These are phyloP conservation scores for Neelides sp. DNA, from an alignment of 1,140 invertebrate genomes.

Conservation along the genomic window DNA sequence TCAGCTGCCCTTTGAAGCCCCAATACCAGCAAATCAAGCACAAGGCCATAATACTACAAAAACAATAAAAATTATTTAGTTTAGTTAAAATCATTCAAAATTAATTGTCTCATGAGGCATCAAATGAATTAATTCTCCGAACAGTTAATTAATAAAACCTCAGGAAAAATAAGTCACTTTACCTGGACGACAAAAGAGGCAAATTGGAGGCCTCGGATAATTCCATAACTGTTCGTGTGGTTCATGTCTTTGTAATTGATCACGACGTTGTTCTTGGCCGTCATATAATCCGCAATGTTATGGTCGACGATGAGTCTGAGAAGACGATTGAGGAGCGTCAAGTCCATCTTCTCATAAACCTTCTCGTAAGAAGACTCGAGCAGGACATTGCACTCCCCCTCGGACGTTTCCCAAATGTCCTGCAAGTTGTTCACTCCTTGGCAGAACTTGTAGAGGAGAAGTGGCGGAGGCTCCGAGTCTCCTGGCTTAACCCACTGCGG, in stretches of 20 bases:
- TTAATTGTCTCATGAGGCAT: too few species aligned
- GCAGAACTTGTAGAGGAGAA: slow-evolving; percentile 99
- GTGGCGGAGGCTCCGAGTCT: slow-evolving; percentile 93
- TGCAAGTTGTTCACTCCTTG: slow-evolving; percentile 96
- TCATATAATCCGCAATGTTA: slow-evolving; percentile 99
- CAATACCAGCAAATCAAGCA: slow-evolving; percentile 87
- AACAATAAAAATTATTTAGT: slow-evolving; percentile 3
- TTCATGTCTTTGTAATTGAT: slow-evolving; percentile 99
- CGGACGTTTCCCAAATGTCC: slow-evolving; percentile 96
- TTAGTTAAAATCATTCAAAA: too few species aligned
- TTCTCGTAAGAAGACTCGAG: slow-evolving; percentile 97
- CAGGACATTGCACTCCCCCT: slow-evolving; percentile 96
- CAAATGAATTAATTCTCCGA: too few species aligned
- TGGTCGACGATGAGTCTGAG: slow-evolving; percentile 96
- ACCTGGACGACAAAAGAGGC: slow-evolving; percentile 82
- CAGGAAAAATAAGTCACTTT: background rate
- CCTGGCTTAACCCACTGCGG: slow-evolving; percentile 99
- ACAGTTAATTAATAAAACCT: background rate
- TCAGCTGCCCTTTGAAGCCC: slow-evolving; percentile 92
- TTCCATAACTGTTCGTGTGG: slow-evolving; percentile 96
- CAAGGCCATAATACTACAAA: slow-evolving; percentile 85
- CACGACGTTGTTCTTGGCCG: slow-evolving; percentile 98
- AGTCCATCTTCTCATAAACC: slow-evolving; percentile 98
- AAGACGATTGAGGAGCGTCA: slow-evolving; percentile 90
- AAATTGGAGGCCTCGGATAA: slow-evolving; percentile 96